A percentile compares a stretch with the other conserved stretches of the same genome.
Evolutionary conservation across 2,888 invertebrate species (phyloP).

Genomic region (Scaptodrosophila latifasciaeformis): DNA sequence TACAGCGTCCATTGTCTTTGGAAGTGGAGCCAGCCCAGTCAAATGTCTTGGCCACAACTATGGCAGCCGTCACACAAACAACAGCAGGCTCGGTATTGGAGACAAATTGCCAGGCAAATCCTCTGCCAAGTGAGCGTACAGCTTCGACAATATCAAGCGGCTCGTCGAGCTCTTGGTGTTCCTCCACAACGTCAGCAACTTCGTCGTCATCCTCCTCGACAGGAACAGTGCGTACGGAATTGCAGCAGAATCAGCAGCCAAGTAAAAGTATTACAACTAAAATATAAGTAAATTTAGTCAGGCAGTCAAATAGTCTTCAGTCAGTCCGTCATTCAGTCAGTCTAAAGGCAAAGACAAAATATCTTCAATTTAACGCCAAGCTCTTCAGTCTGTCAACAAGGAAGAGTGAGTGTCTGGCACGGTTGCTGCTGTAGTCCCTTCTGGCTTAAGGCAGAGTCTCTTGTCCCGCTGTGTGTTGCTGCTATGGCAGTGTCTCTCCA

Average conservation of each 20-base stretch:
- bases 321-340: neutral
- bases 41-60: conserved; percentile 4
- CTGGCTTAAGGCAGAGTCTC: neutral
- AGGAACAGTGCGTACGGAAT: conserved; percentile 73
- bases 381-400: neutral
- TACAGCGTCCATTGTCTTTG: conserved; percentile 43
- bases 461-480: conserved; percentile 36
- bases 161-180: conserved; percentile 36
- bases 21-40: conserved; percentile 35
- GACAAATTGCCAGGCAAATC: neutral
- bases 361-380: conserved; percentile 19
- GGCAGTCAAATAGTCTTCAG: conserved; percentile 14
- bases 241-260: conserved; percentile 56
- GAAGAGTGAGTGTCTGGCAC: neutral
- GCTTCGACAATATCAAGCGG: conserved; percentile 51
- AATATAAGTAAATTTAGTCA: conserved; percentile 34
- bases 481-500: too few relatives aligned
- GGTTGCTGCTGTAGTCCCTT: neutral
- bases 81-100: conserved; percentile 15
- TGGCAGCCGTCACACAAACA: conserved; percentile 23
- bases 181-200: conserved; percentile 31
- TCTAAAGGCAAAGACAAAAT: neutral
- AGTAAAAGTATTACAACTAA: conserved; percentile 53
- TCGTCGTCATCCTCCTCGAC: conserved; percentile 71
- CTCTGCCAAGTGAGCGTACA: conserved; percentile 29